Conservation (phyloP, 2,888 invertebrate species). For the Mythimna impura region DNA sequence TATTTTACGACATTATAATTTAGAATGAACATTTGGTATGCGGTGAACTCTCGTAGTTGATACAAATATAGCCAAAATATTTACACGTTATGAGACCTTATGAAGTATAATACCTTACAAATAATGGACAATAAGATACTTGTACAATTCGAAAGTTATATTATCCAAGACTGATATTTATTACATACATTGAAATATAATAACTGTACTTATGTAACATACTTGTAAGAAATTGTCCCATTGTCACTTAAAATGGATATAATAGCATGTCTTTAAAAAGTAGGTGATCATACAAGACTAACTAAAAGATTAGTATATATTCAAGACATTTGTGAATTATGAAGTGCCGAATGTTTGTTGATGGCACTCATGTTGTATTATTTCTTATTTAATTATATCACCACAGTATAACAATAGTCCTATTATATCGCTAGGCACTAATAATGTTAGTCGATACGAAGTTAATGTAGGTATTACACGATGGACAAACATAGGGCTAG, state of each 20-base stretch:
- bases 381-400: slow-evolving; percentile 66
- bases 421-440: slow-evolving; percentile 73
- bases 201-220: slow-evolving; percentile 61
- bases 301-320: slow-evolving; percentile 38
- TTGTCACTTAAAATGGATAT: slow-evolving; percentile 45
- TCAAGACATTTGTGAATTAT: slow-evolving; percentile 40
- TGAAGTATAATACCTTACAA: slow-evolving; percentile 72
- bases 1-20: slow-evolving; percentile 72
- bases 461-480: slow-evolving; percentile 66
- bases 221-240: slow-evolving; percentile 43
- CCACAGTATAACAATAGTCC: slow-evolving; percentile 63
- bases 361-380: slow-evolving; percentile 69
- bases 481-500: slow-evolving; percentile 75
- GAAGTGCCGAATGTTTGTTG: slow-evolving; percentile 56
- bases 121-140: slow-evolving; percentile 82
- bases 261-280: slow-evolving; percentile 36
- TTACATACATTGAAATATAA: slow-evolving; percentile 51
- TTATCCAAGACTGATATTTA: slow-evolving; percentile 66
- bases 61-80: slow-evolving; percentile 77
- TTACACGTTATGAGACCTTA: slow-evolving; percentile 75
- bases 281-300: slow-evolving; percentile 35
- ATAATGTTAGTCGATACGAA: slow-evolving; percentile 70
- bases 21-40: slow-evolving; percentile 79
- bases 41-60: slow-evolving; percentile 71
- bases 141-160: slow-evolving; percentile 74